These are phyloP conservation scores for Erpornis zantholeuca DNA, from an alignment of 2,113 vertebrate genomes.

Conservation along the genomic window DNA sequence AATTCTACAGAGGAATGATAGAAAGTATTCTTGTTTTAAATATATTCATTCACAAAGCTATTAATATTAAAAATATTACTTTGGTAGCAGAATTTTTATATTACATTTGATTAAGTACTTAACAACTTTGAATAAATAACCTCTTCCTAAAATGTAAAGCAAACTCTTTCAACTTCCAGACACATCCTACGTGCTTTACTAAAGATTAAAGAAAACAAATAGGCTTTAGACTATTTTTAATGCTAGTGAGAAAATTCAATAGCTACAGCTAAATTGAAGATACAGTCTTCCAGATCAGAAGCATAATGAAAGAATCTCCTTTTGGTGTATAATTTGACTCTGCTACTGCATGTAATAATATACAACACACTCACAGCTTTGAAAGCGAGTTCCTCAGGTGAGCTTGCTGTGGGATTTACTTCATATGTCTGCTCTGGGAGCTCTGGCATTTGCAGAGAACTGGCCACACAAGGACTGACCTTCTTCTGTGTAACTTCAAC, in stretches of 20 bases:
- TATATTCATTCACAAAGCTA: background rate
- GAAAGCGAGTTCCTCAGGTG: background rate
- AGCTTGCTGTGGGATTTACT: background rate
- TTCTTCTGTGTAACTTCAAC: conserved; percentile 48
- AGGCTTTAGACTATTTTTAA: background rate
- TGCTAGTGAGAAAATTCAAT: background rate
- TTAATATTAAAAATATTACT: background rate
- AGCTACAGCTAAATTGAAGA: background rate
- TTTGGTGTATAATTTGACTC: background rate
- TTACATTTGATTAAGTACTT: background rate
- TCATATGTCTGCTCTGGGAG: background rate
- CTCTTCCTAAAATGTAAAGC: background rate
- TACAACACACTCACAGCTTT: conserved; percentile 23
- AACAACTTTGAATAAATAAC: background rate
- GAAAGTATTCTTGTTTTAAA: background rate
- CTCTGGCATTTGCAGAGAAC: background rate
- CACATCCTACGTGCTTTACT: background rate
- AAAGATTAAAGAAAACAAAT: background rate
- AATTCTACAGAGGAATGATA: background rate
- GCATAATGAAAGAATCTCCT: background rate
- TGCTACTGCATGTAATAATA: background rate
- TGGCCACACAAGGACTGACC: background rate
- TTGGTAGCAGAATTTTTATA: background rate
- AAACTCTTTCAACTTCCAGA: background rate
- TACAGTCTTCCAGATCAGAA: background rate